Percentiles rank a stretch among this genome's conserved stretches.
These are phyloP conservation scores for Zingel zingel DNA, from an alignment of 2,113 vertebrate species.

Conservation along the genomic window DNA sequence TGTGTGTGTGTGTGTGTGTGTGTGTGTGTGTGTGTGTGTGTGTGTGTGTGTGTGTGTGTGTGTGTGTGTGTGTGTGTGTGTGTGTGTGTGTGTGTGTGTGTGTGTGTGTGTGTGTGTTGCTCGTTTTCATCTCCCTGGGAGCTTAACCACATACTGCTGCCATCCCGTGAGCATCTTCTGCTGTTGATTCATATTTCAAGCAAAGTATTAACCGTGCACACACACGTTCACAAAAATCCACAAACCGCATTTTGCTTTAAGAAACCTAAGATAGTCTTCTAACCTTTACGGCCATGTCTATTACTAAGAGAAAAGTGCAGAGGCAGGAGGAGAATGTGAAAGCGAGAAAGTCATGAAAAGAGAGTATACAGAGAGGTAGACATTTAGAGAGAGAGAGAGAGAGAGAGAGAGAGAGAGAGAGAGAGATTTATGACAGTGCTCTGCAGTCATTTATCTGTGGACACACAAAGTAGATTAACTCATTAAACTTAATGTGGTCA, in stretches of 20 bases:
- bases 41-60: conserved; percentile 18
- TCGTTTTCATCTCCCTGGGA: conserved; percentile 40
- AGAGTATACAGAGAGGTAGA: background rate
- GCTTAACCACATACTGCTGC: conserved; percentile 16
- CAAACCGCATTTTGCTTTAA: background rate
- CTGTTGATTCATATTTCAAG: conserved; percentile 42
- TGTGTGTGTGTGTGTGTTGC: conserved; percentile 16
- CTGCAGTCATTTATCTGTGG: conserved; percentile 54
- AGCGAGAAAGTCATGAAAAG: background rate
- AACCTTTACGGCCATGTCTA: background rate
- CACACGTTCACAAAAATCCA: conserved; percentile 11
- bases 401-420: background rate
- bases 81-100: conserved; percentile 26
- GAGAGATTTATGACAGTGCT: conserved; percentile 34
- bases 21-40: conserved; percentile 20
- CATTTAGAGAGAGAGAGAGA: background rate
- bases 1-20: too few species aligned
- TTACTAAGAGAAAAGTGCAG: conserved; percentile 1
- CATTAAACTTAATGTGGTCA: conserved; percentile 75
- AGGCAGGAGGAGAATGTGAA: background rate
- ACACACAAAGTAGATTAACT: conserved; percentile 65
- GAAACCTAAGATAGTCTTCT: conserved; percentile 12
- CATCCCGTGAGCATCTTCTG: conserved; percentile 21
- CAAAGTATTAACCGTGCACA: background rate
- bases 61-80: background rate